These are phyloP conservation scores for Pseudomyrmex gracilis DNA, from an alignment of 1,140 invertebrate species.

Conservation along the genomic window DNA sequence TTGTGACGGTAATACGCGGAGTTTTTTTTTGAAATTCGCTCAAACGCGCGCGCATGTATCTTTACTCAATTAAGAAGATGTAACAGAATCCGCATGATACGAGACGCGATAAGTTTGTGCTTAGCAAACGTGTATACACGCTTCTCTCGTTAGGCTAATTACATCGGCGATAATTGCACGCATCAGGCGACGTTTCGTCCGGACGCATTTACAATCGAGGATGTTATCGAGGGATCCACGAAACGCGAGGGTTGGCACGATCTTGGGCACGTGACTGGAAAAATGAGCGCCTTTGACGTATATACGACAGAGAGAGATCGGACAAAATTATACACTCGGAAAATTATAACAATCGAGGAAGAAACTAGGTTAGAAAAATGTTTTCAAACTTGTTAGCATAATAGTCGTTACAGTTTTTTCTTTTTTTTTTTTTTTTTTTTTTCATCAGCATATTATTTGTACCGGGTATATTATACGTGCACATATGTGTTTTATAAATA, in stretches of 20 bases:
- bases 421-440: neutral
- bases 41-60: conserved; percentile 24
- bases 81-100: conserved; percentile 18
- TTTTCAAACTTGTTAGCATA: neutral
- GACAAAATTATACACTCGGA: neutral
- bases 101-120: neutral
- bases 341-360: neutral
- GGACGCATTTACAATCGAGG: conserved; percentile 21
- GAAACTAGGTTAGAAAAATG: neutral
- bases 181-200: neutral
- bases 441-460: neutral
- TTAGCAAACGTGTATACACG: conserved; percentile 3
- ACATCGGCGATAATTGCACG: conserved; percentile 48
- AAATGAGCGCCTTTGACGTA: neutral
- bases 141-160: conserved; percentile 60
- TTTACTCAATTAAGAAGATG: conserved; percentile 20
- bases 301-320: neutral
- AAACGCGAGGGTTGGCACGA: conserved; percentile 17
- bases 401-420: neutral
- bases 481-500: no score
- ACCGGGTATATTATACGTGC: no score
- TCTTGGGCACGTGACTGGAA: conserved; percentile 21
- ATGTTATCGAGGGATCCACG: conserved; percentile 40
- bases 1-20: neutral
- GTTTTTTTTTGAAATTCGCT: conserved; percentile 1